These are phyloP conservation scores for Drosophila setifemur DNA, from an alignment of 1,140 invertebrate species.

Conservation along the genomic window DNA sequence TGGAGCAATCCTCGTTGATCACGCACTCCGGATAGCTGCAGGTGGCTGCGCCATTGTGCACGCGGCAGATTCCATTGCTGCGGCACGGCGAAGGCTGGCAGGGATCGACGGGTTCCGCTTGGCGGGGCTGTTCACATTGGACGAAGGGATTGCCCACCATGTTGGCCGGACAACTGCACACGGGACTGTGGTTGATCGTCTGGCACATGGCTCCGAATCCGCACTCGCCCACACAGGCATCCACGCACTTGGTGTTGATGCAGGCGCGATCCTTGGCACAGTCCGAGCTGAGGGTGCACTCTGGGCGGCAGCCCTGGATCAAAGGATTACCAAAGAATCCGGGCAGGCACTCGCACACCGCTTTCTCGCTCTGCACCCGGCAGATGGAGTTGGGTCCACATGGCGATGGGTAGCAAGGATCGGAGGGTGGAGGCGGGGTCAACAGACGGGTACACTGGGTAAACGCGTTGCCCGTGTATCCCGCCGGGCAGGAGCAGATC, in stretches of 20 bases:
- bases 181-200: conserved; percentile 89
- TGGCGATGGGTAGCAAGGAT: conserved; percentile 88
- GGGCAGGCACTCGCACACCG: conserved; percentile 87
- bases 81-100: conserved; percentile 92
- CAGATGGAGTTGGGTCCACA: conserved; percentile 89
- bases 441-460: conserved; percentile 77
- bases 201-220: conserved; percentile 85
- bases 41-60: conserved; percentile 86
- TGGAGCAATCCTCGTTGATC: conserved; percentile 91
- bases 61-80: conserved; percentile 90
- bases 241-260: conserved; percentile 90
- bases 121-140: conserved; percentile 84
- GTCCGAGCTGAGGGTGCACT: conserved; percentile 91
- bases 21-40: conserved; percentile 94
- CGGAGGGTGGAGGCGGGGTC: conserved; percentile 82
- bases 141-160: conserved; percentile 90
- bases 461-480: conserved; percentile 89
- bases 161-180: conserved; percentile 87
- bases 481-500: conserved; percentile 86
- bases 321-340: conserved; percentile 92
- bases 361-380: conserved; percentile 84
- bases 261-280: conserved; percentile 91
- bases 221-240: conserved; percentile 90
- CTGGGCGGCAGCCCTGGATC: conserved; percentile 87
- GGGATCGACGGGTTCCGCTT: conserved; percentile 84